Evolutionary conservation across 53 echinoderm and acorn worm genomes (phyloP).

Genomic region (Echinarachnius parma): DNA sequence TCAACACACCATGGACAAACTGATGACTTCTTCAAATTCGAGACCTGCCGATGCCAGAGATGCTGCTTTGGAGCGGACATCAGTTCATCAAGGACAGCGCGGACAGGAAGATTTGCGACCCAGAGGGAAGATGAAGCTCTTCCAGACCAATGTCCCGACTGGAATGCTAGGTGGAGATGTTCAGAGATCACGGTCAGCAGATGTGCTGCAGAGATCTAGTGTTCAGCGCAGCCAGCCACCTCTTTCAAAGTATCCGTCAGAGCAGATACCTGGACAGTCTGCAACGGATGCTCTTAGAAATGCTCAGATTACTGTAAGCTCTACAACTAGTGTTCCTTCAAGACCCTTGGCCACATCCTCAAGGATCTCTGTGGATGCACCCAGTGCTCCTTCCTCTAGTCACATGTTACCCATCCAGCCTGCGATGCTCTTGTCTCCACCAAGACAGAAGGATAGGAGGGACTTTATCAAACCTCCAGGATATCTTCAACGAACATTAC

Average conservation of each 20-base stretch:
- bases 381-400: neutral
- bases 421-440: conserved; percentile 40
- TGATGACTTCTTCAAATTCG: neutral
- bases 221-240: too few relatives aligned
- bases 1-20: conserved; percentile 29
- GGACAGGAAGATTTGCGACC: neutral
- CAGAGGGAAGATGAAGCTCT: neutral
- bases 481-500: neutral
- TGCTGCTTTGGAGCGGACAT: neutral
- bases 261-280: too few relatives aligned
- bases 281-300: too few relatives aligned
- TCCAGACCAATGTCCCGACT: conserved; percentile 23
- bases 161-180: conserved; percentile 4
- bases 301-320: too few relatives aligned
- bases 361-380: neutral
- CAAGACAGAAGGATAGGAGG: conserved; percentile 40
- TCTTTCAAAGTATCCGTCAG: too few relatives aligned
- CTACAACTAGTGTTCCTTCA: too few relatives aligned
- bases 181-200: neutral
- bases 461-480: conserved; percentile 41
- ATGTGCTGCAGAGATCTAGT: neutral
- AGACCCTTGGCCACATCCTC: neutral
- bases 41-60: neutral
- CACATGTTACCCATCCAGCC: conserved; percentile 23
- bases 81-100: neutral